Evolutionary conservation across 2,113 vertebrate genomes (phyloP).

Genomic region (Tragelaphus strepsiceros): DNA sequence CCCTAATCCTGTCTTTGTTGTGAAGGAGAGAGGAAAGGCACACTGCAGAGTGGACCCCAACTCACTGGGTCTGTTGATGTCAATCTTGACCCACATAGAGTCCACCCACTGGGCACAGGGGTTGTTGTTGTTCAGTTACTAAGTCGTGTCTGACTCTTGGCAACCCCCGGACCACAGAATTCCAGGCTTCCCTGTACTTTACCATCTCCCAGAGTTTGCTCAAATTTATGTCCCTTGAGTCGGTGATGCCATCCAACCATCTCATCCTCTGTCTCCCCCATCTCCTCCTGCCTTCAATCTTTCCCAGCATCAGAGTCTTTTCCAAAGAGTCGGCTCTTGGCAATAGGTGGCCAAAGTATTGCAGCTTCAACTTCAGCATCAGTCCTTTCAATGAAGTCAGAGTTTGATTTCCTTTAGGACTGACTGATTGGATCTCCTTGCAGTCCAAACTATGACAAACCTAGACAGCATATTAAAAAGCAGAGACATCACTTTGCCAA

Average conservation of each 20-base stretch:
- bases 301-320: background rate
- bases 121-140: background rate
- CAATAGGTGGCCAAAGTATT: background rate
- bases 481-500: background rate
- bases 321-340: rapidly evolving
- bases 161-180: background rate
- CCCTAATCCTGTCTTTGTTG: background rate
- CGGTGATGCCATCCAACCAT: background rate
- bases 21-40: background rate
- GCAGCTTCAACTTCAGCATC: background rate
- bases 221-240: background rate
- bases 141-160: background rate
- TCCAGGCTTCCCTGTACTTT: background rate
- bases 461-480: background rate
- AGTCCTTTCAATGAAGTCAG: background rate
- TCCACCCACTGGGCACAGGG: rapidly evolving
- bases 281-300: background rate
- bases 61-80: background rate
- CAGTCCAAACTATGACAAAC: background rate
- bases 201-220: background rate
- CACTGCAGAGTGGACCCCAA: rapidly evolving
- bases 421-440: background rate
- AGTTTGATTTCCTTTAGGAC: background rate
- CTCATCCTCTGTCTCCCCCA: background rate
- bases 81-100: background rate